Evolutionary conservation across 1,140 invertebrate genomes (phyloP).

Genomic region (Mamestra configurata): DNA sequence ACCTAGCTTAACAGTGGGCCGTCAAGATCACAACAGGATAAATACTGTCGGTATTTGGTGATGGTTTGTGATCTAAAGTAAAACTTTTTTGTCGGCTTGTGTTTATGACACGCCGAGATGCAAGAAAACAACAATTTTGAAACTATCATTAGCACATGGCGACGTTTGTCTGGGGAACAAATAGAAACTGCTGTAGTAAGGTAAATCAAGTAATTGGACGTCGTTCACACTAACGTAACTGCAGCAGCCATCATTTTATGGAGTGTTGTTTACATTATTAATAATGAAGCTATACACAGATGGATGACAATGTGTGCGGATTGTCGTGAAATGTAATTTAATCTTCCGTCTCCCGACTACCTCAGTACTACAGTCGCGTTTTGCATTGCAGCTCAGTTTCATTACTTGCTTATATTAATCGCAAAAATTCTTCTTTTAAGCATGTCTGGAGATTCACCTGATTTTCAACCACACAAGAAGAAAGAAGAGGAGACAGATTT

Average conservation of each 20-base stretch:
- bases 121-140: constrained; percentile 81
- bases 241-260: constrained; percentile 16
- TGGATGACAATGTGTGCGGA: constrained; percentile 37
- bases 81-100: constrained; percentile 73
- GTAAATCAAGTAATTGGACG: constrained; percentile 60
- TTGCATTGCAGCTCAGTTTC: constrained; percentile 8
- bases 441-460: constrained; percentile 77
- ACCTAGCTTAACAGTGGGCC: too few species aligned
- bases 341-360: constrained; percentile 42
- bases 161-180: constrained; percentile 77
- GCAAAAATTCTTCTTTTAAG: constrained; percentile 59
- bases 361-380: constrained; percentile 7
- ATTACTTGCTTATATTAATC: constrained; percentile 23
- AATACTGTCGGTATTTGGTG: not conserved
- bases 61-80: constrained; percentile 39
- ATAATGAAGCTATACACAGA: constrained; percentile 24
- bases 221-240: constrained; percentile 59
- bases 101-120: constrained; percentile 72
- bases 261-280: constrained; percentile 49
- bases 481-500: constrained; percentile 72
- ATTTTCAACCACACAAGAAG: constrained; percentile 67
- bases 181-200: constrained; percentile 70
- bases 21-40: not conserved
- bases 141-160: constrained; percentile 80
- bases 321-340: constrained; percentile 59